Evolutionary conservation across 2,113 vertebrate species (phyloP), one percentile per base, ranked within the genome.

Genomic region (Pholis gunnellus): DNA sequence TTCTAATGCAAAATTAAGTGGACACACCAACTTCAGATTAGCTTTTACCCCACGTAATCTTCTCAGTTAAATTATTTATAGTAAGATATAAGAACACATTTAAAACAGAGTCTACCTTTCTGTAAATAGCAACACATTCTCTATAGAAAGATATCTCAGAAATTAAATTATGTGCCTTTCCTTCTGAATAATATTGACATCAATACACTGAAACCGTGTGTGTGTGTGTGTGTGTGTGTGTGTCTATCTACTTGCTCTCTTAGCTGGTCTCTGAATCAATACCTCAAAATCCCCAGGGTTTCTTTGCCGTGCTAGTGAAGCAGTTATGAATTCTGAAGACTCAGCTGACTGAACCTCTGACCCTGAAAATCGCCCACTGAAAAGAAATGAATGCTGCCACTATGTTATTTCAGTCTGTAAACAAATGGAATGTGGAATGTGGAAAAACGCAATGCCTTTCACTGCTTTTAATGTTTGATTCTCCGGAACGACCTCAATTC

Each of bases 301-400:
- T 86, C 79, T 90, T 75, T 82, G 74, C 73, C 77, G 77, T 85
- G 78, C 81, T 79, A 65, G 74, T 88, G 90, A 88, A 86, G 89
- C 88, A 79, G 84, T 91, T 93, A 92, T 93, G 85, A 91, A 90
- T 92, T 91, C 85, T 89, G 88, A 91, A 86, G 78, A 89, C 90
- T 90, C 89, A 83, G 90, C 84, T 87, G 91, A 92, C 83, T 91
- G 88, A 93, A 90, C 91, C 90, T 82, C 75, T 89, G 91, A 93
- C 91, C 91, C 88, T 89, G 89, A 89, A 89, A 92, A 93, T 88
- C 50, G 11, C 75, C 87, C 78, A 48, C 82, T 79, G 85, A 87
- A 90, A 88, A 89, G 80, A 90, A 87, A 87, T 75, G 74, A 88
- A 82, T 29, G 71, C 79, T 13, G 84, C 83, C 75, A 75, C 79